A percentile compares a stretch with the other conserved stretches of the same genome.
These are phyloP conservation scores for Calosoma granatense DNA, from an alignment of 1,140 invertebrate species.

Conservation along the genomic window DNA sequence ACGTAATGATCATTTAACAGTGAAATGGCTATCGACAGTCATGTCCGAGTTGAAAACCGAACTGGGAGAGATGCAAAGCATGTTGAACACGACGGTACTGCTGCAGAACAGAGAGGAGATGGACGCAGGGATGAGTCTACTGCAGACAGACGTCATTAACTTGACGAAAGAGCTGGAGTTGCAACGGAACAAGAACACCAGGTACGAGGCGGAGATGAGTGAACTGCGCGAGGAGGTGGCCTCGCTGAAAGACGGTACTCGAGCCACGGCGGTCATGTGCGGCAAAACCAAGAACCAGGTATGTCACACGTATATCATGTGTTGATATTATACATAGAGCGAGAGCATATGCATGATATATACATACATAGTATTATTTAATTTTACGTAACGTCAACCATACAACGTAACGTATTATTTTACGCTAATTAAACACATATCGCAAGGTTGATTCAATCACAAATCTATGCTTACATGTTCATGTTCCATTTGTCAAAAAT, in stretches of 20 bases:
- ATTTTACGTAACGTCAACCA: too few species aligned
- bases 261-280: slow-evolving; percentile 25
- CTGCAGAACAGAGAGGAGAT: slow-evolving; percentile 28
- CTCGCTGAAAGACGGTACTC: slow-evolving; percentile 25
- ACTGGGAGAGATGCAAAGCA: slow-evolving; percentile 32
- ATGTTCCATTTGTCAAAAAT: neutral
- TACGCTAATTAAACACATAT: neutral
- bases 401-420: neutral
- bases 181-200: slow-evolving; percentile 24
- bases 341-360: too few species aligned
- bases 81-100: slow-evolving; percentile 29
- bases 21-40: slow-evolving; percentile 35
- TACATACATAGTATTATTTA: too few species aligned
- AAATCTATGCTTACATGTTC: neutral
- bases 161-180: slow-evolving; percentile 28
- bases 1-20: slow-evolving; percentile 35
- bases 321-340: too few species aligned
- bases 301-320: too few species aligned
- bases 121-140: slow-evolving; percentile 26
- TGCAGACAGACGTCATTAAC: slow-evolving; percentile 30
- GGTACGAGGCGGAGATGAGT: slow-evolving; percentile 27
- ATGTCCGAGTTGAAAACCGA: slow-evolving; percentile 33
- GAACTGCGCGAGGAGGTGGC: slow-evolving; percentile 27
- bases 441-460: neutral
- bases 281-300: slow-evolving; percentile 32